phyloP scores from a whole-genome alignment of 2,888 invertebrate species.

The Lycaena phlaeas region DNA sequence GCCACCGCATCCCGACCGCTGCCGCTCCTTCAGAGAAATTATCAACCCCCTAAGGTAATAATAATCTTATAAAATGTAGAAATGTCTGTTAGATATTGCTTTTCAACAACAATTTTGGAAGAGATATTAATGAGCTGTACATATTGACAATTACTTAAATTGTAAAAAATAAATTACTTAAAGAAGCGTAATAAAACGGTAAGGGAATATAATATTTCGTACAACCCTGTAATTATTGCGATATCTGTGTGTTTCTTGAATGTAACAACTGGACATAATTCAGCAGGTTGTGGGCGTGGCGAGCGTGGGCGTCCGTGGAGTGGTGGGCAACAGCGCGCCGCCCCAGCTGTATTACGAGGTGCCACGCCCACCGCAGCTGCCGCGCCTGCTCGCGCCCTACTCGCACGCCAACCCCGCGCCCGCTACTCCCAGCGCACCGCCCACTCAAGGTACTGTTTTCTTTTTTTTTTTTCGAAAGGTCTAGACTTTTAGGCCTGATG shows the following conservation, averaged over 20 bases:
- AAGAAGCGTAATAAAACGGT: no score
- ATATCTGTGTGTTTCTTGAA: no score
- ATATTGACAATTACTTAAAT: no score
- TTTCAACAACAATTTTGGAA: no score
- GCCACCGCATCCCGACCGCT: constrained; percentile 45
- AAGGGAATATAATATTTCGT: no score
- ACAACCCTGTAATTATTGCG: no score
- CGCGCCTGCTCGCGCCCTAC: constrained; percentile 28
- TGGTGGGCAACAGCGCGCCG: constrained; percentile 61
- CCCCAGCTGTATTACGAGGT: constrained; percentile 63
- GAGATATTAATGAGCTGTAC: no score
- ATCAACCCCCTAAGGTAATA: constrained; percentile 61
- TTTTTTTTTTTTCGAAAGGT: no score
- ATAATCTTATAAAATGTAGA: no score
- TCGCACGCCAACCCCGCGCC: constrained; percentile 35
- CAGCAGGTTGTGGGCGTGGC: constrained; percentile 52
- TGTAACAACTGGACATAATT: background rate
- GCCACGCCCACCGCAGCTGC: constrained; percentile 30
- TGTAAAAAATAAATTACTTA: no score
- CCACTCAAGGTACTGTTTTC: constrained; percentile 21
- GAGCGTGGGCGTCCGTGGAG: constrained; percentile 47
- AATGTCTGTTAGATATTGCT: no score
- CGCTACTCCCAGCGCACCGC: constrained; percentile 18
- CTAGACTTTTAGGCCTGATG: no score
- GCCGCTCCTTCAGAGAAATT: constrained; percentile 59